Evolutionary conservation across 2,113 vertebrate species (phyloP).

Genomic region (Cairina moschata): DNA sequence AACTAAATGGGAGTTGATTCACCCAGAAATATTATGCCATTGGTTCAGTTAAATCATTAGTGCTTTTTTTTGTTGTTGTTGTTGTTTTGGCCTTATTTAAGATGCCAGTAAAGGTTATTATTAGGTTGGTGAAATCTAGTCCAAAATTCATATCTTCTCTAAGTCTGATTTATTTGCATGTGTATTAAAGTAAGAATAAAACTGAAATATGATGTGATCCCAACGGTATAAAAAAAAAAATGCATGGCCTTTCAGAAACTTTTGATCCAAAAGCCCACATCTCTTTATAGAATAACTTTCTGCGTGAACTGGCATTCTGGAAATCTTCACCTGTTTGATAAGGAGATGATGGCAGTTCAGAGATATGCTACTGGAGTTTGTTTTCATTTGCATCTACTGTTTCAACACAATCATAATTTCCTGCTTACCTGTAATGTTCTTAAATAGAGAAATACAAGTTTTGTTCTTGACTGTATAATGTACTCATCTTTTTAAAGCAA

Average conservation of each 20-base stretch:
- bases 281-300: neutral
- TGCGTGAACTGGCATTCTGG: fast-evolving
- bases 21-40: neutral
- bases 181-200: neutral
- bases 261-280: neutral
- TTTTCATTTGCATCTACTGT: neutral
- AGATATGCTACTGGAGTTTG: neutral
- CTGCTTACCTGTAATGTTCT: neutral
- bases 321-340: neutral
- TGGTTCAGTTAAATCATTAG: neutral
- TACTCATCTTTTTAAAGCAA: neutral
- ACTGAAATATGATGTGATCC: neutral
- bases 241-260: neutral
- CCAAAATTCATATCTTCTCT: neutral
- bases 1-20: neutral
- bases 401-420: neutral
- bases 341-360: neutral
- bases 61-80: neutral
- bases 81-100: neutral
- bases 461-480: neutral
- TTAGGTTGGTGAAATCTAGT: neutral
- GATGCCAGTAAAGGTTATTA: neutral
- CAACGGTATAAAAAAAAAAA: neutral
- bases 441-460: neutral
- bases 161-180: neutral